These are phyloP conservation scores for Darevskia nairensis DNA, from an alignment of 2,797 vertebrate genomes.

Conservation along the genomic window DNA sequence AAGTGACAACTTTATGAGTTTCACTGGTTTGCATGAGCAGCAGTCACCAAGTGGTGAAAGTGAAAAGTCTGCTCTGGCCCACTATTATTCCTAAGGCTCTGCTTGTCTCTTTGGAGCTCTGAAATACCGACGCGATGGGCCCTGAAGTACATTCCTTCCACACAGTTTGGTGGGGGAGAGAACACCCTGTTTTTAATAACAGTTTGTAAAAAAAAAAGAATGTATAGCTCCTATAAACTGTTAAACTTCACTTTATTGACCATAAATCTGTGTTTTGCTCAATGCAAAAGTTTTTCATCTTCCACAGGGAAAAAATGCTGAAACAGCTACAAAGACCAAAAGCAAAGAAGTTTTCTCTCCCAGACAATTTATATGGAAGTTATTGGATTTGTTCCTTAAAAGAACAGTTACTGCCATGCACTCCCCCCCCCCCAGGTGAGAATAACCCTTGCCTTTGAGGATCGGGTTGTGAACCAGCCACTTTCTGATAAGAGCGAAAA, in stretches of 20 bases:
- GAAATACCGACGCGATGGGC: constrained; percentile 56
- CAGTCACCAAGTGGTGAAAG: accelerated
- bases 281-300: constrained; percentile 86
- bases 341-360: constrained; percentile 83
- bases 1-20: accelerated
- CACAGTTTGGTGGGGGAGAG: constrained; percentile 46
- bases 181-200: constrained; percentile 79
- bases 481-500: constrained; percentile 62
- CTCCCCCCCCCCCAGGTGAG: constrained; percentile 46
- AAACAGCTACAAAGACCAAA: constrained; percentile 80
- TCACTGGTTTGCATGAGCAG: neutral
- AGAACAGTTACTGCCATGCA: constrained; percentile 62
- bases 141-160: constrained; percentile 53
- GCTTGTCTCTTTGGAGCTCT: constrained; percentile 63
- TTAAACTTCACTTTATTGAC: constrained; percentile 84
- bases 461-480: constrained; percentile 50
- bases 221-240: constrained; percentile 78
- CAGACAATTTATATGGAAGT: constrained; percentile 83
- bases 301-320: constrained; percentile 79
- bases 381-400: constrained; percentile 81
- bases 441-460: constrained; percentile 61
- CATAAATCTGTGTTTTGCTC: constrained; percentile 87
- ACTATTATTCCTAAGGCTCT: constrained; percentile 32
- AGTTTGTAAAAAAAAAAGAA: constrained; percentile 75
- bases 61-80: constrained; percentile 24